These are phyloP conservation scores for Ranitomeya imitator DNA, from an alignment of 2,113 vertebrate species.

Conservation along the genomic window DNA sequence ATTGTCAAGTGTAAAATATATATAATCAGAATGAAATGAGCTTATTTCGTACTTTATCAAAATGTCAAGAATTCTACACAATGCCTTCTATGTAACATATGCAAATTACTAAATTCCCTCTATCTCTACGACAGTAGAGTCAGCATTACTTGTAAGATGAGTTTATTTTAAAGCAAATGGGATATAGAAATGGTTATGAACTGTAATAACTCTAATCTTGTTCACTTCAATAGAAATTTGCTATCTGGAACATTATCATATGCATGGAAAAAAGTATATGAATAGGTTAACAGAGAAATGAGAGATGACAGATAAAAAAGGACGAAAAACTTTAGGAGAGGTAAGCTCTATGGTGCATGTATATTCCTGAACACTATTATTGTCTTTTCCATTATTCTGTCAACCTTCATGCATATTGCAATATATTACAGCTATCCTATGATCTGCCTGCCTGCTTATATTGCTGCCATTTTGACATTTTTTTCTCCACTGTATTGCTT, in stretches of 20 bases:
- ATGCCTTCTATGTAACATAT: background rate
- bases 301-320: background rate
- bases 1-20: too few species aligned
- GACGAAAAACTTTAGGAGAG: background rate
- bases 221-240: background rate
- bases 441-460: constrained; percentile 17
- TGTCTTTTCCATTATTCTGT: constrained; percentile 15
- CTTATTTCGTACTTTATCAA: too few species aligned
- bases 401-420: constrained; percentile 33
- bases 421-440: constrained; percentile 13
- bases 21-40: too few species aligned
- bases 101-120: background rate
- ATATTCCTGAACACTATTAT: constrained; percentile 25
- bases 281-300: constrained; percentile 7
- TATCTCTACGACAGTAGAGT: background rate
- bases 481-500: background rate
- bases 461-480: constrained; percentile 10
- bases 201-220: background rate
- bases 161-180: background rate
- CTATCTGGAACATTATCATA: background rate
- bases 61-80: too few species aligned
- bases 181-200: background rate
- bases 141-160: background rate
- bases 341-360: constrained; percentile 12
- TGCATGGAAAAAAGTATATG: background rate